Evolutionary conservation across 2,888 invertebrate species (phyloP), one percentile per base, ranked within the genome.

Genomic region (Pocota personata): DNA sequence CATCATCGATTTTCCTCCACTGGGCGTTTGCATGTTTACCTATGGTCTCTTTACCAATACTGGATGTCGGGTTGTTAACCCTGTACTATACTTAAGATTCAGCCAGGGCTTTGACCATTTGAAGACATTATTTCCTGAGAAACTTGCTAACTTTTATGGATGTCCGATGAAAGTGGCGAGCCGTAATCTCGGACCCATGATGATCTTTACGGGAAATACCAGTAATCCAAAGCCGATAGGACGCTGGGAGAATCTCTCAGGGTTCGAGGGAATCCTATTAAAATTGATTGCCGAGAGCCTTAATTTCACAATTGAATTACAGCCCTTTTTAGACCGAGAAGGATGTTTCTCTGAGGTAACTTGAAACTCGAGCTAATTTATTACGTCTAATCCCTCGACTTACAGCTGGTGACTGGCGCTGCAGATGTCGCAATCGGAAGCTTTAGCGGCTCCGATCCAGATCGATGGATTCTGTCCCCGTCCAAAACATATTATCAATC

Each of bases 241-340:
- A 3, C 73, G 89, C 40, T 77, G 32, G 19, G 50, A 67, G n/a
- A 89, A 89, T 0, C 76, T 91, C 0, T 75, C 57, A 0, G 92
- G 92, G 0, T 83, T 91, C 35, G 92, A 92, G 30, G 91, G 91
- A 0, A 88, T 88, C 8, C 58, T 91, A 2, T 78, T 92, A 2
- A 89, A 88, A 43, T 0, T 87, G 0, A 50, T 91, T 24, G 88
- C 91, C 0, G 57, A 67, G 3, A 72, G 82, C 0, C 32, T 91
- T 27, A 87, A 89, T 8, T 91, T 92, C 50, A 88, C 88, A 2
- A 88, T 91, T 1, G 14, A 80, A 0, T 62, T 91, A 14, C 10
- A 87, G 30, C 67, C 73, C 0, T 88, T 89, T 37, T 88, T 89
- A 0, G 86, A 73, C 1, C 87, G 83, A 5, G 8, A 7, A 8